Evolutionary conservation across 2,797 vertebrate species (phyloP), one percentile per base, ranked within the genome.

Genomic region (Rhinichthys osculus): DNA sequence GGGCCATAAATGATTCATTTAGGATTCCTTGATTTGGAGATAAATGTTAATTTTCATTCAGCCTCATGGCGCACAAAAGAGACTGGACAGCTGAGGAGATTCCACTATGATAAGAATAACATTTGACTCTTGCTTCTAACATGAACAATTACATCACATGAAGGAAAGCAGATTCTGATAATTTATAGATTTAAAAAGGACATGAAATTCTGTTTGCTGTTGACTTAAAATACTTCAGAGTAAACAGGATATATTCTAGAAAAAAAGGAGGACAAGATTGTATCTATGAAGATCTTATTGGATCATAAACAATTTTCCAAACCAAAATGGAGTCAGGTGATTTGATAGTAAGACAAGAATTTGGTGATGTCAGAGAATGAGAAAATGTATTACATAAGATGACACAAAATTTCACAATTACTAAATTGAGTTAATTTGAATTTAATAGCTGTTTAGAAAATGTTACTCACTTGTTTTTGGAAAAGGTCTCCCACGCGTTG

Each of bases 401-500:
- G 5, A 30, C 13, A 30, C 5, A 7, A 64, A 14, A 64, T 14
- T 38, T 76, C 3, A 74, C 16, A 73, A 50, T 21, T 14, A 23
- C 5, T 11, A 76, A 76, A 76, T 35, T 54, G 50, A 19, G 30
- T 35, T 33, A 1, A 23, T 52, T 74, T 74, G 5, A 52, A 23
- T 57, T 23, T 23, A 47, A 47, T 47, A 50, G 47, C 47, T 17
- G 5, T 6, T 50, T 50, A 66, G 23, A 52, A 14, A 33, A 35
- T 1, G 14, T 4, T 50, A 89, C 97, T 95, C 91, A 99, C 98
- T 95, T 98, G 92, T 92, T 98, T 99, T 93, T 99, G 98, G 95
- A 99, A 99, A 89, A 99, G 98, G 92, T 99, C 98, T 19, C 98
- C 98, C 0, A 99, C 98, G 1, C 97, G 94, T 85, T 99, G 98